Evolutionary conservation across 2,797 vertebrate species (phyloP), one percentile per base, ranked within the genome.

Genomic region (Lates japonicus): DNA sequence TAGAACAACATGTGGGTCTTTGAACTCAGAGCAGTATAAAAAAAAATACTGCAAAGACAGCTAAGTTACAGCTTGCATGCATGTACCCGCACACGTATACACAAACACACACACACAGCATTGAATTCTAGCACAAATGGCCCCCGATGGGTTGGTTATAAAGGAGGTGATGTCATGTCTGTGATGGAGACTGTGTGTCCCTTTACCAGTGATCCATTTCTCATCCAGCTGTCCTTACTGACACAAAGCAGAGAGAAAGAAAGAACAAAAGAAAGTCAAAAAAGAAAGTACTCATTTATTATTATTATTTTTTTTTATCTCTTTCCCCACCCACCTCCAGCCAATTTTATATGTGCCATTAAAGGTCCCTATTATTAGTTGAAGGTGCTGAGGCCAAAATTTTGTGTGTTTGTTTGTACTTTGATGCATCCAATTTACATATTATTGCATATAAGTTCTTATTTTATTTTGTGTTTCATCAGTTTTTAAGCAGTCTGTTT

Each of bases 81-180:
- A 62, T 29, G 14, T 11, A 17, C 20, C 48, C n/a, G 3, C 37
- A 46, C 16, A 42, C 61, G 48, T 29, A 55, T 75, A 68, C 44
- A 29, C 5, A 70, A 39, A 74, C 65, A 51, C 51, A 51, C 52
- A 75, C 70, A 48, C 14, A n/a, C 51, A 62, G 67, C 79, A 85
- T 74, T 87, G 84, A 79, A 81, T 87, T 87, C 65, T 70, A 57
- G 78, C 82, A 82, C 79, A 91, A 90, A 85, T 84, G 81, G 80
- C 88, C 85, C 87, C 93, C 79, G 70, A 71, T 82, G 86, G 90
- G 85, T 82, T 83, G 80, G 80, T 86, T 84, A 81, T 92, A 89
- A 89, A 91, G 82, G 80, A 84, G 89, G 86, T 95, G 94, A 95
- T 94, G 93, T 95, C 93, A 95, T 93, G 93, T 94, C 93, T 95